Percentiles rank a stretch among this genome's conserved stretches.
Conservation (phyloP, 2,113 vertebrate genomes). For the Hiodon tergisus region DNA sequence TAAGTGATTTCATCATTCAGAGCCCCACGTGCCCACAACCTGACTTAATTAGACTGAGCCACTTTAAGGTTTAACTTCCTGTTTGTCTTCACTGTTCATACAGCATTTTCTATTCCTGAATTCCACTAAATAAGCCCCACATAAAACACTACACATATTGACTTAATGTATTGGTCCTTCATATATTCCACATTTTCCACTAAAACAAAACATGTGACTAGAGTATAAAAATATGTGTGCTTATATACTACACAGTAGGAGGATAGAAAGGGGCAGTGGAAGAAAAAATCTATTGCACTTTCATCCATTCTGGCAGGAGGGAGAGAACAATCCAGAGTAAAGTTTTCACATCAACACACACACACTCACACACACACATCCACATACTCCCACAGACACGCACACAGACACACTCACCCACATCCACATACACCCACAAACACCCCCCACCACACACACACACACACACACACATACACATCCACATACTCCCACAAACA, state of each 20-base stretch:
- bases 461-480: background rate
- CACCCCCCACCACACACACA: too few relatives aligned
- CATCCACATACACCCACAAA: background rate
- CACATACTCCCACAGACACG: background rate
- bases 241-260: constrained; percentile 16
- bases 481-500: constrained; percentile 89
- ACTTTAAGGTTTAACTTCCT: background rate
- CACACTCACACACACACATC: background rate
- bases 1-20: background rate
- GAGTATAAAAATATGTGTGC: constrained; percentile 26
- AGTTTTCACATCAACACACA: background rate
- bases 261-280: background rate
- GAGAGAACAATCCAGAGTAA: background rate
- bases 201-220: constrained; percentile 9
- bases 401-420: background rate
- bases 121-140: constrained; percentile 7
- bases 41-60: background rate
- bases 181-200: constrained; percentile 6
- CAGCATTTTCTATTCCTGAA: constrained; percentile 17
- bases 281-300: constrained; percentile 21
- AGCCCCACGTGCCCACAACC: background rate
- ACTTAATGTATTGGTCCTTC: constrained; percentile 11
- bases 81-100: background rate
- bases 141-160: constrained; percentile 5
- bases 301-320: constrained; percentile 16